phyloP scores from a whole-genome alignment of 2,797 vertebrate genomes.

The Tadarida brasiliensis region DNA sequence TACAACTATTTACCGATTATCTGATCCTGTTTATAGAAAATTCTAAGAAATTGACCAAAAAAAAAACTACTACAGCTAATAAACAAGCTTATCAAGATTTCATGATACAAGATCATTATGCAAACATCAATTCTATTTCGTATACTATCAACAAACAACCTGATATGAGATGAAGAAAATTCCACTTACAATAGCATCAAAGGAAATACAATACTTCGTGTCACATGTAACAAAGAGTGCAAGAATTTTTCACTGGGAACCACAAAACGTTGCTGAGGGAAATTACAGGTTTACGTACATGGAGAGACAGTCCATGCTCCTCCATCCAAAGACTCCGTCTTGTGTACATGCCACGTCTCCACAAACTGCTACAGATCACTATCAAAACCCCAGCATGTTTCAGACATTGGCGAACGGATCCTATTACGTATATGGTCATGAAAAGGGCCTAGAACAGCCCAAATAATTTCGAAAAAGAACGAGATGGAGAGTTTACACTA shows the following conservation, averaged over 20 bases:
- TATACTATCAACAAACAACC: too few relatives aligned
- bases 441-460: not conserved
- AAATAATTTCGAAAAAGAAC: not conserved
- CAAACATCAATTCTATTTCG: too few relatives aligned
- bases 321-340: not conserved
- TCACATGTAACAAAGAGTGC: not conserved
- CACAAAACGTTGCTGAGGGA: not conserved
- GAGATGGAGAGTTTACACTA: not conserved
- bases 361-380: not conserved
- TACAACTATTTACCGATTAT: too few relatives aligned
- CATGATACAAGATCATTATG: too few relatives aligned
- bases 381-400: not conserved
- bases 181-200: not conserved
- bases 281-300: not conserved
- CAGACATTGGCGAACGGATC: not conserved
- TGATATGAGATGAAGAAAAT: too few relatives aligned
- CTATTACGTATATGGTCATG: not conserved
- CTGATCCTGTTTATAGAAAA: too few relatives aligned
- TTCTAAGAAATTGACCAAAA: too few relatives aligned
- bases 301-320: not conserved
- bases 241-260: not conserved
- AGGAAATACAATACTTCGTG: not conserved
- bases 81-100: too few relatives aligned
- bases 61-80: too few relatives aligned
- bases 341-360: not conserved